A percentile compares a stretch with the other conserved stretches of the same genome.
These are phyloP conservation scores for Petrolisthes manimaculis DNA, from an alignment of 2,888 invertebrate genomes.

Conservation along the genomic window DNA sequence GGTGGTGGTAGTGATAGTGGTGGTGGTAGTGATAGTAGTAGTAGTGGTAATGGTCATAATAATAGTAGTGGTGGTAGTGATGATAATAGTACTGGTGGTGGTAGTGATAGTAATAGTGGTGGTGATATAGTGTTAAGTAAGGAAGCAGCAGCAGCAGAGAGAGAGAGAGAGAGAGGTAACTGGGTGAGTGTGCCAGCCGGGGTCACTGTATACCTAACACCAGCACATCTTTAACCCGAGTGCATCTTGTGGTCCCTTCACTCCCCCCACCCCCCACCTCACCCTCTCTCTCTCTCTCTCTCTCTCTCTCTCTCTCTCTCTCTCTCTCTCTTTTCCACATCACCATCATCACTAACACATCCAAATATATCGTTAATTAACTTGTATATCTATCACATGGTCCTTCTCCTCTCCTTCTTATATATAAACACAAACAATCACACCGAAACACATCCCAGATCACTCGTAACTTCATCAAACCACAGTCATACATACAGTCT, in stretches of 20 bases:
- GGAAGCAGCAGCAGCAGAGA: not conserved
- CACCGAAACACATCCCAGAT: too few relatives aligned
- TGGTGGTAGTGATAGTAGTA: not conserved
- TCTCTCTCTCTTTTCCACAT: not conserved
- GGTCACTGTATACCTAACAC: too few relatives aligned
- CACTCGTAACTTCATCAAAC: too few relatives aligned
- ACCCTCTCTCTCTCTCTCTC: slow-evolving; percentile 8
- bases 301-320: not conserved
- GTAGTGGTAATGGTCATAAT: not conserved
- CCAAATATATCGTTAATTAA: too few relatives aligned
- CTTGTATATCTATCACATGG: too few relatives aligned
- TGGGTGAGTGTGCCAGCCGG: not conserved
- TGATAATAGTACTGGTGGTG: not conserved
- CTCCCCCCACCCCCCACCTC: not conserved
- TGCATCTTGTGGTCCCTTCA: not conserved
- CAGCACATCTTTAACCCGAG: slow-evolving; percentile 29
- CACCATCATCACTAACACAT: not conserved
- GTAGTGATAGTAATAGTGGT: not conserved
- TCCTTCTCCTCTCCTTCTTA: too few relatives aligned
- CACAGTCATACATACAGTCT: too few relatives aligned
- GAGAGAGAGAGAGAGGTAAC: not conserved
- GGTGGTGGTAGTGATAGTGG: not conserved
- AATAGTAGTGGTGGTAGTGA: not conserved
- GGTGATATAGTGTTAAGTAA: not conserved
- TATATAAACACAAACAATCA: too few relatives aligned